Evolutionary conservation across 2,797 vertebrate species (phyloP).

Genomic region (Neoniphon sammara): DNA sequence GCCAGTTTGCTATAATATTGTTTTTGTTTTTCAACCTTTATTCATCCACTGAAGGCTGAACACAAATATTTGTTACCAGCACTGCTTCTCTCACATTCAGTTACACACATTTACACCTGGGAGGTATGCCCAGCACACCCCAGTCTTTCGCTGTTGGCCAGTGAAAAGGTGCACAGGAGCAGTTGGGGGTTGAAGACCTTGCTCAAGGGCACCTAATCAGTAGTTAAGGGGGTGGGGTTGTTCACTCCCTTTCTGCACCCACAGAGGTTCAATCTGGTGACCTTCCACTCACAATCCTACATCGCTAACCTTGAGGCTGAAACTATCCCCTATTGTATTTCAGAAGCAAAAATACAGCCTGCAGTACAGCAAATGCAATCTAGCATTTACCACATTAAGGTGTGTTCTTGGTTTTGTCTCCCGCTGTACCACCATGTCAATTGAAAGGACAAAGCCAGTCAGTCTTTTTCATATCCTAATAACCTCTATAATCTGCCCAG

Average conservation of each 20-base stretch:
- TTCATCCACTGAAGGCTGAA: slow-evolving; percentile 41
- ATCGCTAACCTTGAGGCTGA: slow-evolving; percentile 65
- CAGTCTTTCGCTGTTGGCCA: slow-evolving; percentile 15
- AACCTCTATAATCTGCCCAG: slow-evolving; percentile 82
- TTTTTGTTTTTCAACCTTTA: slow-evolving; percentile 40
- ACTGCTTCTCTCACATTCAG: slow-evolving; percentile 34
- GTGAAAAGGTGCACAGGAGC: slow-evolving; percentile 46
- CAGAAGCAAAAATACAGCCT: slow-evolving; percentile 24
- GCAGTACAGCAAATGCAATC: slow-evolving; percentile 32
- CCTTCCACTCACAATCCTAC: slow-evolving; percentile 68
- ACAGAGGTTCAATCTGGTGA: slow-evolving; percentile 70
- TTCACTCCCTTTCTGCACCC: slow-evolving; percentile 56
- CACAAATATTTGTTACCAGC: no score
- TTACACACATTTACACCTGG: slow-evolving; percentile 44
- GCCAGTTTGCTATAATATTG: slow-evolving; percentile 24
- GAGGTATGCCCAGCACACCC: slow-evolving; percentile 43
- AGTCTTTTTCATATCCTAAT: slow-evolving; percentile 77
- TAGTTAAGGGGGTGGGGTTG: slow-evolving; percentile 68
- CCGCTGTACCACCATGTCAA: slow-evolving; percentile 43
- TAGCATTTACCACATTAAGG: slow-evolving; percentile 57
- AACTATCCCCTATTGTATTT: slow-evolving; percentile 49
- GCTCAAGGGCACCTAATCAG: slow-evolving; percentile 78
- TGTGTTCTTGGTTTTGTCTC: slow-evolving; percentile 58
- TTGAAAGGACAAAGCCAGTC: slow-evolving; percentile 59
- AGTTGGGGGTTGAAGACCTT: slow-evolving; percentile 68